phyloP scores from a whole-genome alignment of 2,888 invertebrate genomes.

The Dynastes grantii region DNA sequence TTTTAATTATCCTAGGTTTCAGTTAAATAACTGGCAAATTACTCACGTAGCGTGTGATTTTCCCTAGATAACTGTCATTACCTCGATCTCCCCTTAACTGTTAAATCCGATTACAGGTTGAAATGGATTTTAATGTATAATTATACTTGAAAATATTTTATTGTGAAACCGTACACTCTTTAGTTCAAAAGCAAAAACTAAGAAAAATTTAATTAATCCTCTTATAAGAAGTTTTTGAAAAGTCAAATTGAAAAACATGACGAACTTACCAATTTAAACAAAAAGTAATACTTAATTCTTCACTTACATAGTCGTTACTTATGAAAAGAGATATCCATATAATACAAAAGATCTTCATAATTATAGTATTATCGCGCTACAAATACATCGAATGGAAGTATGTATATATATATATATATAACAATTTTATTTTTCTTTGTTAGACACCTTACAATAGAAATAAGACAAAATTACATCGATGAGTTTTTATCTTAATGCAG shows the following conservation, averaged over 20 bases:
- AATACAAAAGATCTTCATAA: conserved; percentile 21
- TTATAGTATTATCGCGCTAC: conserved; percentile 4
- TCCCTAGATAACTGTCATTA: too few relatives aligned
- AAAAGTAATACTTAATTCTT: conserved; percentile 18
- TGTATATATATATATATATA: conserved; percentile 30
- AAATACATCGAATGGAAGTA: conserved; percentile 38
- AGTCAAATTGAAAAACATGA: conserved; percentile 32
- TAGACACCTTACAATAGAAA: conserved; percentile 42
- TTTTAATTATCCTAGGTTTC: too few relatives aligned
- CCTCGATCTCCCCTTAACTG: too few relatives aligned
- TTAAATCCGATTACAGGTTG: too few relatives aligned
- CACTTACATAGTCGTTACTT: background rate
- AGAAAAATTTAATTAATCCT: background rate
- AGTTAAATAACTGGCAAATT: too few relatives aligned
- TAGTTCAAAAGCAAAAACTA: background rate
- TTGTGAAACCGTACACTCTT: background rate
- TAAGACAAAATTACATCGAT: conserved; percentile 36
- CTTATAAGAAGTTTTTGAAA: too few relatives aligned
- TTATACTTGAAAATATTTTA: too few relatives aligned
- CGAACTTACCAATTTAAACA: background rate
- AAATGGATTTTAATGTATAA: too few relatives aligned
- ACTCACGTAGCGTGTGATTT: too few relatives aligned
- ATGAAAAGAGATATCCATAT: conserved; percentile 9
- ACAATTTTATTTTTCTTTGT: conserved; percentile 27
- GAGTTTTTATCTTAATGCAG: conserved; percentile 23